phyloP scores from a whole-genome alignment of 2,113 vertebrate species.

The Hepsetus odoe region DNA sequence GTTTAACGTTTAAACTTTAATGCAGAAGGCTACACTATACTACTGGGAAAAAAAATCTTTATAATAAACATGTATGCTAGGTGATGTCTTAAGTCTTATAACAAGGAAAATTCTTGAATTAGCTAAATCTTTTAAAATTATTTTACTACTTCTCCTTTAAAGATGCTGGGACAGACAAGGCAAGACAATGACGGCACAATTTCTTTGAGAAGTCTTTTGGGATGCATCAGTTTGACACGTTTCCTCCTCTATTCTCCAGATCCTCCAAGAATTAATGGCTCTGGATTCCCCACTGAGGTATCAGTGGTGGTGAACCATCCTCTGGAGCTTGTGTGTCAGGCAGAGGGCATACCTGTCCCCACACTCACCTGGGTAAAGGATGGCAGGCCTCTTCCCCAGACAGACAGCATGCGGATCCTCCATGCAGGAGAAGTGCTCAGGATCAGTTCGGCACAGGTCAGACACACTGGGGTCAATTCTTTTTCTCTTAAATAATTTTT shows the following conservation, averaged over 20 bases:
- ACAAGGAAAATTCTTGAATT: too few relatives aligned
- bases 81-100: too few relatives aligned
- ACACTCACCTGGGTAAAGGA: constrained; percentile 94
- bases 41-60: neutral
- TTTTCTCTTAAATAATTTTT: neutral
- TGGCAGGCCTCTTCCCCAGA: constrained; percentile 83
- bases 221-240: neutral
- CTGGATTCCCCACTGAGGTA: constrained; percentile 79
- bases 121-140: too few relatives aligned
- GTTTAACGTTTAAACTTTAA: too few relatives aligned
- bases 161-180: too few relatives aligned
- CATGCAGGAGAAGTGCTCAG: constrained; percentile 80
- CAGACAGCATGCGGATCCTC: constrained; percentile 75
- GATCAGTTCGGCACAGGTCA: constrained; percentile 86
- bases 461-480: neutral
- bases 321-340: constrained; percentile 85
- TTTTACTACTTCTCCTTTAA: too few relatives aligned
- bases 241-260: constrained; percentile 72
- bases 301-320: constrained; percentile 85
- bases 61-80: too few relatives aligned
- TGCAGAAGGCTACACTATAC: too few relatives aligned
- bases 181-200: too few relatives aligned
- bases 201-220: neutral
- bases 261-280: constrained; percentile 89
- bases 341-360: constrained; percentile 86